Evolutionary conservation across 2,888 invertebrate species (phyloP).

Genomic region (Deilephila elpenor): DNA sequence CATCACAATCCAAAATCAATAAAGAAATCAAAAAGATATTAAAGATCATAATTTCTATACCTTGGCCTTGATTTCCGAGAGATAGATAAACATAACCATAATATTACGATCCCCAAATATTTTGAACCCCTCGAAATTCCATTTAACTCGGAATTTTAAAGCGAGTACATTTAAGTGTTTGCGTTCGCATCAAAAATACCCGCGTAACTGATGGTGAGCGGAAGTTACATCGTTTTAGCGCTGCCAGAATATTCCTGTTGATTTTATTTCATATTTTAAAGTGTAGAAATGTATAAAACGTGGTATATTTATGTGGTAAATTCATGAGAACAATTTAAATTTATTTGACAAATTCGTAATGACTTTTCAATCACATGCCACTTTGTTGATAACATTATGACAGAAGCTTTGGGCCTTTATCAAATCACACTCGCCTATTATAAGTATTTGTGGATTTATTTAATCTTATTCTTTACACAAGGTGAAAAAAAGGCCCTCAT

Average conservation of each 20-base stretch:
- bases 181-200: not conserved
- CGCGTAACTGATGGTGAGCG: not conserved
- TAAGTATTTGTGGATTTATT: too few relatives aligned
- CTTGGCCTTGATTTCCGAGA: too few relatives aligned
- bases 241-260: not conserved
- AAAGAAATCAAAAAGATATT: too few relatives aligned
- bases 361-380: too few relatives aligned
- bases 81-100: not conserved
- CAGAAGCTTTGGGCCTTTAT: too few relatives aligned
- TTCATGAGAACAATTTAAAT: not conserved
- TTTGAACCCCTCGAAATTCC: not conserved
- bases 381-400: too few relatives aligned
- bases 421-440: too few relatives aligned
- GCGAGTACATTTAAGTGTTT: slow-evolving; percentile 3
- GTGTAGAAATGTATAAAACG: not conserved
- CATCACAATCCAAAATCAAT: too few relatives aligned
- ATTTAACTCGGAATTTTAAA: not conserved
- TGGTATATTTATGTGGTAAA: not conserved
- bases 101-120: not conserved
- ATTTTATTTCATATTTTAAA: not conserved
- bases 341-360: too few relatives aligned
- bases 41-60: too few relatives aligned
- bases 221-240: slow-evolving; percentile 2
- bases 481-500: too few relatives aligned
- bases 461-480: too few relatives aligned